Evolutionary conservation across 2,797 vertebrate genomes (phyloP).

Genomic region (Periophthalmus magnuspinnatus): DNA sequence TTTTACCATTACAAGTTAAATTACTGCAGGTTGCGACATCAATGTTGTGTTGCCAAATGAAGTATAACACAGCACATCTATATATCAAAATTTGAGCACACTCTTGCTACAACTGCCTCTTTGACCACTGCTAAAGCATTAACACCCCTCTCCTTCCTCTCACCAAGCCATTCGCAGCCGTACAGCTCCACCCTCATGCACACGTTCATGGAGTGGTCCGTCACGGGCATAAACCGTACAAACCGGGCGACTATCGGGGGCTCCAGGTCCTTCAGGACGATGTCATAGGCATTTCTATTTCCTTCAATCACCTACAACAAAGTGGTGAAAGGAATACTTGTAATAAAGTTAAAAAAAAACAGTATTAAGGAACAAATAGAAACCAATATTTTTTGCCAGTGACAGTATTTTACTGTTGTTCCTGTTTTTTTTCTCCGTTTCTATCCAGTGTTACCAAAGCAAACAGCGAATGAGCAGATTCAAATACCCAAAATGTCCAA

Average conservation of each 20-base stretch:
- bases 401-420: background rate
- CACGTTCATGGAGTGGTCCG: slow-evolving; percentile 94
- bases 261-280: slow-evolving; percentile 91
- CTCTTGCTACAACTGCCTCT: background rate
- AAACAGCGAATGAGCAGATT: background rate
- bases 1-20: background rate
- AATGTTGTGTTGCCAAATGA: background rate
- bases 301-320: slow-evolving; percentile 87
- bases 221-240: slow-evolving; percentile 94
- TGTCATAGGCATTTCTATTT: slow-evolving; percentile 93
- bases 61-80: background rate
- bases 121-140: background rate
- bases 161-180: slow-evolving; percentile 95
- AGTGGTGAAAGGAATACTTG: slow-evolving; percentile 10
- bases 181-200: slow-evolving; percentile 97
- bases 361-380: background rate
- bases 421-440: background rate
- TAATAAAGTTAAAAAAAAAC: slow-evolving; percentile 12
- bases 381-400: background rate
- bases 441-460: background rate
- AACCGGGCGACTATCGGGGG: slow-evolving; percentile 92
- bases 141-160: slow-evolving; percentile 36
- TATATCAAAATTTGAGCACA: background rate
- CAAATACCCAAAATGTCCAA: background rate
- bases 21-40: background rate